Percentiles rank a stretch among this genome's conserved stretches.
phyloP scores from a whole-genome alignment of 2,888 invertebrate genomes.

The Pristionchus exspectatus region DNA sequence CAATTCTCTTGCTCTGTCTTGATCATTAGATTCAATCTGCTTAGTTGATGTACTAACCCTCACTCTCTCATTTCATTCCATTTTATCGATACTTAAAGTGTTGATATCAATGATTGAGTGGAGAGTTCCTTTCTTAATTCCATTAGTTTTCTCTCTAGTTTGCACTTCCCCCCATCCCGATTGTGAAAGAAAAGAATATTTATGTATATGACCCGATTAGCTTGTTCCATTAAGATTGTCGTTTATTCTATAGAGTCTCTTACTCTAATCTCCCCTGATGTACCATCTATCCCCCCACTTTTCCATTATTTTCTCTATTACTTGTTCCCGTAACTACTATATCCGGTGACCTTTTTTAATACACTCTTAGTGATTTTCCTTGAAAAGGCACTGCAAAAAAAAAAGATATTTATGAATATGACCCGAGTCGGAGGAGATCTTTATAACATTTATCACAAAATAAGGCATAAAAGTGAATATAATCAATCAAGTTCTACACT shows the following conservation, averaged over 20 bases:
- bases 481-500: not conserved
- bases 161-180: slow-evolving; percentile 1
- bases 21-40: slow-evolving; percentile 20
- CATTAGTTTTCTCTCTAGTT: slow-evolving; percentile 8
- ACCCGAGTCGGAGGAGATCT: not conserved
- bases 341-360: too few species aligned
- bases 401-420: not conserved
- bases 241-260: not conserved
- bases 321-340: too few species aligned
- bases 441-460: not conserved
- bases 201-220: slow-evolving; percentile 1
- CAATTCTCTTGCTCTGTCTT: not conserved
- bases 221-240: slow-evolving; percentile 8
- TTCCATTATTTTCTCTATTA: not conserved
- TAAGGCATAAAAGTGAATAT: not conserved
- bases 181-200: not conserved
- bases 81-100: not conserved
- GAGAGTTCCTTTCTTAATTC: not conserved
- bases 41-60: slow-evolving; percentile 22
- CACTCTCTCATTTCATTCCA: not conserved
- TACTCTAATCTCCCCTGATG: not conserved
- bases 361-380: too few species aligned
- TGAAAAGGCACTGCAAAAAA: not conserved
- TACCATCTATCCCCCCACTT: not conserved
- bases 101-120: not conserved